These are phyloP conservation scores for Garra rufa DNA, from an alignment of 2,113 vertebrate species.

Conservation along the genomic window DNA sequence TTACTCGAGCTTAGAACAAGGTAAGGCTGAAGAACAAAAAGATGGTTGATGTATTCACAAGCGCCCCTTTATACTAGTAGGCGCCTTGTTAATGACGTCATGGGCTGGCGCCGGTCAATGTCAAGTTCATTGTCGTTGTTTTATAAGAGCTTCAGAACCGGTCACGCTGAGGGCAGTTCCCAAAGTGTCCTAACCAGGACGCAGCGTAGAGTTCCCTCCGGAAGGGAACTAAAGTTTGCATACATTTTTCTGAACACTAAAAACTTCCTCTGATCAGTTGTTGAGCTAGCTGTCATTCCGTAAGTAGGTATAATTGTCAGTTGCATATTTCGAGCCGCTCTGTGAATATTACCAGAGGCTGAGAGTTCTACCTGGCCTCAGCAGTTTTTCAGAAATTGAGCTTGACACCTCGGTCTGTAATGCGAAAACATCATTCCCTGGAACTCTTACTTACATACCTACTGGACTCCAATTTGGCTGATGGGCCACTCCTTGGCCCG, in stretches of 20 bases:
- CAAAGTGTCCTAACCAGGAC: too few species aligned
- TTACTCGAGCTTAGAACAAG: too few species aligned
- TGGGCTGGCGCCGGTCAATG: too few species aligned
- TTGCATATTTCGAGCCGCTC: background rate
- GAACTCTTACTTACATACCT: slow-evolving; percentile 55
- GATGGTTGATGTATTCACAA: too few species aligned
- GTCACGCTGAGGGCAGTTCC: too few species aligned
- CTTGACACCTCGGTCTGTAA: slow-evolving; percentile 31
- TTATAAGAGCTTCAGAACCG: too few species aligned
- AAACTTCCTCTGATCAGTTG: background rate
- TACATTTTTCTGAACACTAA: background rate
- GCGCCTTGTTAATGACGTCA: too few species aligned
- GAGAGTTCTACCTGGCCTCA: slow-evolving; percentile 51
- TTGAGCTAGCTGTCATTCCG: background rate
- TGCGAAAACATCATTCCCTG: slow-evolving; percentile 49
- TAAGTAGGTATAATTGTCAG: background rate
- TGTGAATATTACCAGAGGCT: slow-evolving; percentile 20
- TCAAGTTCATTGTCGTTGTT: too few species aligned
- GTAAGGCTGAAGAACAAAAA: too few species aligned
- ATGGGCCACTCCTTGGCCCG: slow-evolving; percentile 72
- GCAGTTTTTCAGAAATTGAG: slow-evolving; percentile 49
- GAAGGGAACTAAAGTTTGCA: too few species aligned
- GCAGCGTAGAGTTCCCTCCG: too few species aligned
- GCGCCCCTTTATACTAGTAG: too few species aligned
- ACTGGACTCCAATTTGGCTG: slow-evolving; percentile 72